Evolutionary conservation across 2,888 invertebrate species (phyloP).

Genomic region (Doris montereyensis): DNA sequence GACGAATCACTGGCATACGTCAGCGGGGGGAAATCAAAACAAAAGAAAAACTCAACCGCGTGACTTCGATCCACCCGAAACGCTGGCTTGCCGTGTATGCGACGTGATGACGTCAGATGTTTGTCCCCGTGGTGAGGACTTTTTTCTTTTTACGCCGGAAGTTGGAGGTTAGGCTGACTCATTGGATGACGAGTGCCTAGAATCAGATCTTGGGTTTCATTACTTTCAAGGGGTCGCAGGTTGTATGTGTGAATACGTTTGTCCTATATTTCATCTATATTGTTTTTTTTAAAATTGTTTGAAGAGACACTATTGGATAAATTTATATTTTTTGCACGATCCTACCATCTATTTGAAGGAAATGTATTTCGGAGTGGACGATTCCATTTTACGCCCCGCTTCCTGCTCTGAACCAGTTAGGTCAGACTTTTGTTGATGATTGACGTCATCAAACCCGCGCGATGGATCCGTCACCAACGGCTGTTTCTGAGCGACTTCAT

Average conservation of each 20-base stretch:
- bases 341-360: background rate
- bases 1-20: background rate
- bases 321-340: background rate
- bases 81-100: background rate
- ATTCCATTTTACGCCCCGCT: background rate
- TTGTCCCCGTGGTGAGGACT: constrained; percentile 26
- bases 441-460: constrained; percentile 46
- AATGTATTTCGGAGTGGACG: background rate
- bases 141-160: constrained; percentile 38
- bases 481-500: constrained; percentile 35
- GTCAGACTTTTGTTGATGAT: constrained; percentile 45
- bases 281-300: no score
- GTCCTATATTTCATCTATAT: no score
- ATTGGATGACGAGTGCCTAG: constrained; percentile 42
- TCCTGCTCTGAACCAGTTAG: constrained; percentile 26
- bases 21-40: background rate
- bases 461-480: constrained; percentile 38
- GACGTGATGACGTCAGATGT: constrained; percentile 44
- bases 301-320: background rate
- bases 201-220: constrained; percentile 1
- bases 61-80: no score
- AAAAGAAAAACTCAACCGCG: no score
- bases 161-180: constrained; percentile 46
- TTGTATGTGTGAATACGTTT: background rate
- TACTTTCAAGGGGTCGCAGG: background rate